Evolutionary conservation across 2,113 vertebrate genomes (phyloP).

Genomic region (Eulacestoma nigropectus): DNA sequence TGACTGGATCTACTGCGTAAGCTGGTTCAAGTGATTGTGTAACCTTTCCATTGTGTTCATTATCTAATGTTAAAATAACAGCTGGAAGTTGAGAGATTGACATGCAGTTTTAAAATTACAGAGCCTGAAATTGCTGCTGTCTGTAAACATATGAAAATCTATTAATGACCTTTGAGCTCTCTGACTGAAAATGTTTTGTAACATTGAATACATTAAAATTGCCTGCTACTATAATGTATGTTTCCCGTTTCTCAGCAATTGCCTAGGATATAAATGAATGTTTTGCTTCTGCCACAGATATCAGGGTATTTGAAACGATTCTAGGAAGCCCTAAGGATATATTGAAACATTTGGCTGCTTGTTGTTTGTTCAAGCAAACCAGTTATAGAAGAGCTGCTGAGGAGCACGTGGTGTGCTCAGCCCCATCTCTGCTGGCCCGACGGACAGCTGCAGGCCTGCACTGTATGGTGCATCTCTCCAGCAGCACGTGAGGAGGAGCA

Average conservation of each 20-base stretch:
- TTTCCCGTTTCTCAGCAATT: background rate
- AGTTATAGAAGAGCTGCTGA: background rate
- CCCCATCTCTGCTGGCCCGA: background rate
- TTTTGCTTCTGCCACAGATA: background rate
- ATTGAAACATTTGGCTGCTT: background rate
- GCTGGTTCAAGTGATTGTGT: conserved; percentile 38
- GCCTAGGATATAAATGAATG: background rate
- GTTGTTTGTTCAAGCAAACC: background rate
- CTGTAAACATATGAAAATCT: conserved; percentile 61
- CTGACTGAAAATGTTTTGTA: conserved; percentile 18
- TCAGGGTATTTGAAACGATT: background rate
- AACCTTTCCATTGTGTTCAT: conserved; percentile 60
- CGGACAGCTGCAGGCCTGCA: background rate
- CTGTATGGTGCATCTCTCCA: background rate
- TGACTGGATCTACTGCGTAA: conserved; percentile 14
- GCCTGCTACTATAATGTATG: background rate
- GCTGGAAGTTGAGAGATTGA: conserved; percentile 49
- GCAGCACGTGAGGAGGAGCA: background rate
- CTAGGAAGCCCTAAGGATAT: conserved; percentile 5
- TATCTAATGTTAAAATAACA: conserved; percentile 57
- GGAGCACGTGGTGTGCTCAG: background rate
- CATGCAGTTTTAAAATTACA: conserved; percentile 45
- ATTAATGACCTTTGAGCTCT: conserved; percentile 56
- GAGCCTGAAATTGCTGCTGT: conserved; percentile 55
- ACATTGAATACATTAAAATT: conserved; percentile 37